Base-by-base conservation (phyloP, 2,113 vertebrate genomes). In the Suncus etruscus region DNA sequence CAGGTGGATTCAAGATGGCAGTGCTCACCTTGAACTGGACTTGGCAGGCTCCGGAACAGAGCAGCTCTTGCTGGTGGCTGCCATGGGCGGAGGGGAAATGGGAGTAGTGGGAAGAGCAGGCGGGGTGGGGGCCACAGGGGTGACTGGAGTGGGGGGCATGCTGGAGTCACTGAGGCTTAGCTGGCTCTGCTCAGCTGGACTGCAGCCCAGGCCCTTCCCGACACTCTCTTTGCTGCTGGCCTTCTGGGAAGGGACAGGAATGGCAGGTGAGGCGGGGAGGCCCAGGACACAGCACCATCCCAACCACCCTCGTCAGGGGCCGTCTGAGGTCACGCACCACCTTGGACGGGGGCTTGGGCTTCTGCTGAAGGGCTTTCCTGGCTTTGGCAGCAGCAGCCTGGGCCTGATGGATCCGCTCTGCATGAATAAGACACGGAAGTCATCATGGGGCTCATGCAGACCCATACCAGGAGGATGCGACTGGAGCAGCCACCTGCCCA, bases 311-410 rank as follows among this genome's bases (percentile, higher is more conserved):
- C 14, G 20, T 8, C 15, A 6, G n/a, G 25, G 7, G 11, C 31
- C 27, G 22, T 24, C 4, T 0, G 20, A 11, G 84, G 45, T 51
- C 93, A 98, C 98, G 97, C 97, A 99, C 99, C 90, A 98, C 98
- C 95, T 99, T 99, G 63, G 99, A 97, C 0, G 98, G 97, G 47
- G 99, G 99, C 97, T 99, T 99, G 0, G 99, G 99, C 93, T 99
- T 99, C 97, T 99, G 99, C 93, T 99, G 99, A 70, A 99, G 98
- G 61, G 99, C 99, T 96, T 99, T 99, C 93, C 98, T 98, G 88
- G 99, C 99, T 96, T 99, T 99, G 39, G 99, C 99, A 32, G 99
- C 99, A 81, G 99, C 99, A 80, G 99, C 99, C 84, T 99, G 99
- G 78, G 99, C 99, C 63, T 99, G 99, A 93, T 99, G 99, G 84